Evolutionary conservation across 2,113 vertebrate species (phyloP), one percentile per base, ranked within the genome.

Genomic region (Elachura formosa): DNA sequence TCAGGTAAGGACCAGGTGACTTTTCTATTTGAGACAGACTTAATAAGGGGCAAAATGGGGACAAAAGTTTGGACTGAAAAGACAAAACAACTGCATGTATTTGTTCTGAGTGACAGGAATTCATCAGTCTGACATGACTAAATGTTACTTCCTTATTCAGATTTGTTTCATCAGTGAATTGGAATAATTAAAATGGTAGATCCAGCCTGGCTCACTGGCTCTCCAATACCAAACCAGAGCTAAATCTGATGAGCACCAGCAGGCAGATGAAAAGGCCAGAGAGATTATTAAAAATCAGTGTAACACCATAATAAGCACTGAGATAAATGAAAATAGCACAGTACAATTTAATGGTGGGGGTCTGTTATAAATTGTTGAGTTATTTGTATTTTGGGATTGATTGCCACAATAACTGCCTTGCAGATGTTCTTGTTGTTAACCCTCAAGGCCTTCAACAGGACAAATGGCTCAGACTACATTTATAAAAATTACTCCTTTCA

Each of bases 351-450:
- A 88, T 87, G 75, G 67, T 80, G 62, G 48, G 38, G 43, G 40
- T 94, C 73, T 75, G 28, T 67, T 72, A 64, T 26, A 83, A 88
- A 89, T 91, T 84, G 75, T n/a, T 73, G 46, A 66, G 77, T 79
- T 94, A 61, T 89, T 87, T 90, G 46, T 75, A 58, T 90, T 66
- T 87, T 69, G 77, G 83, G 84, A 87, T 48, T 64, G 15, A 93
- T 79, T 90, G 58, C 66, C 88, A 83, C 45, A 61, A 36, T 56
- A 92, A 88, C 75, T 51, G 66, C 90, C 61, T 85, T 51, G 63
- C 75, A 90, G 90, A 69, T 77, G 79, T 77, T 87, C 81, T 86
- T 87, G 55, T 64, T 90, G 80, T 83, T 78, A 84, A 84, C 82
- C 90, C 93, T 81, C 63, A 59, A 78, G 78, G 63, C 78, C 86